phyloP scores from a whole-genome alignment of 2,888 invertebrate species.

The Tachina fera region DNA sequence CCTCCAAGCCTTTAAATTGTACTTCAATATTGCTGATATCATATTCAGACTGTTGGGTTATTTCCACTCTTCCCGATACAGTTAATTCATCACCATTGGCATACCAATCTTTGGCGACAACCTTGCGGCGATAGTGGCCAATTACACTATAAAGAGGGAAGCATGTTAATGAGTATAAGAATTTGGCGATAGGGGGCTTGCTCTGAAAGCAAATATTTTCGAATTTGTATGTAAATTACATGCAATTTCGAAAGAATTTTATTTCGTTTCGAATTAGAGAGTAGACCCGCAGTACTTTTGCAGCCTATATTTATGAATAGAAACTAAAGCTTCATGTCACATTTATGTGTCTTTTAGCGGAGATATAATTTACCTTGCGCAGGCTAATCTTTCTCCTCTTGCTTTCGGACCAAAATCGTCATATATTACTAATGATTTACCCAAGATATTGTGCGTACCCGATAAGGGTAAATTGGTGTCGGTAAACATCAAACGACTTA shows the following conservation, averaged over 20 bases:
- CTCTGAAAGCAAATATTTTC: too few species aligned
- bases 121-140: slow-evolving; percentile 90
- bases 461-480: slow-evolving; percentile 90
- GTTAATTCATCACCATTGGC: slow-evolving; percentile 88
- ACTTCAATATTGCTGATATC: slow-evolving; percentile 92
- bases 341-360: too few species aligned
- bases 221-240: too few species aligned
- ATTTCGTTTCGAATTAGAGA: too few species aligned
- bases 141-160: slow-evolving; percentile 86
- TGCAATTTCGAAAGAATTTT: too few species aligned
- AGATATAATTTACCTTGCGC: slow-evolving; percentile 87
- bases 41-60: slow-evolving; percentile 93
- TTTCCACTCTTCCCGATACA: slow-evolving; percentile 90
- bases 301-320: background rate
- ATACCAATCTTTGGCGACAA: slow-evolving; percentile 94
- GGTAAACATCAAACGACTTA: slow-evolving; percentile 90
- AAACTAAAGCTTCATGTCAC: too few species aligned
- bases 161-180: background rate
- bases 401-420: slow-evolving; percentile 95
- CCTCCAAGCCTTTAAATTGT: slow-evolving; percentile 88
- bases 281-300: too few species aligned
- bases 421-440: slow-evolving; percentile 92
- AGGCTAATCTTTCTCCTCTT: slow-evolving; percentile 93
- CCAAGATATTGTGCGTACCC: slow-evolving; percentile 88
- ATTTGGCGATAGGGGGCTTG: too few species aligned